phyloP scores from a whole-genome alignment of 2,888 invertebrate species.

The Rutpela maculata region DNA sequence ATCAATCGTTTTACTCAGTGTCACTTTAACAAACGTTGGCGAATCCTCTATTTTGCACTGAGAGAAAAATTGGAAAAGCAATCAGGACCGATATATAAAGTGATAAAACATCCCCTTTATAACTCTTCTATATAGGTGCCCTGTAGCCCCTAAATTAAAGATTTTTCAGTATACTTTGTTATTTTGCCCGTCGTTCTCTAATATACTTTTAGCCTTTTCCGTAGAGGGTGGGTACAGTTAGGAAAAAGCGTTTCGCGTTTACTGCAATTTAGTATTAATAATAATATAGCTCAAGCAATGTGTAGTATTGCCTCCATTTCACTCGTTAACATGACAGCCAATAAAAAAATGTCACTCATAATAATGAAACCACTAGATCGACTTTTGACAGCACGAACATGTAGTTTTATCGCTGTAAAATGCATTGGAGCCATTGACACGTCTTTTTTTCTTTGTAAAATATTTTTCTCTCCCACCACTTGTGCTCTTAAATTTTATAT shows the following conservation, averaged over 20 bases:
- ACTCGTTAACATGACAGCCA: too few relatives aligned
- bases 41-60: slow-evolving; percentile 9
- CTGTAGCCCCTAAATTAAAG: slow-evolving; percentile 20
- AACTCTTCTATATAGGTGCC: slow-evolving; percentile 28
- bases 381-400: too few relatives aligned
- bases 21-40: slow-evolving; percentile 33
- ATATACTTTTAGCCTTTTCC: slow-evolving; percentile 16
- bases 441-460: too few relatives aligned
- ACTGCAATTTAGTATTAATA: not conserved
- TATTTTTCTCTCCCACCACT: too few relatives aligned
- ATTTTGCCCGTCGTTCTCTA: slow-evolving; percentile 1
- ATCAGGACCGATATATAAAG: slow-evolving; percentile 37
- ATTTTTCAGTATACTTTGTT: slow-evolving; percentile 36
- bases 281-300: too few relatives aligned
- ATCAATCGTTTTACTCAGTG: slow-evolving; percentile 35
- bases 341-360: too few relatives aligned
- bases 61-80: slow-evolving; percentile 41
- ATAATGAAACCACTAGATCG: too few relatives aligned
- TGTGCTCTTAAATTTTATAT: too few relatives aligned
- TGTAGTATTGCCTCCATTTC: too few relatives aligned
- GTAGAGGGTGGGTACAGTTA: too few relatives aligned
- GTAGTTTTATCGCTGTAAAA: too few relatives aligned
- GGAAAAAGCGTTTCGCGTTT: not conserved
- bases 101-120: slow-evolving; percentile 38
- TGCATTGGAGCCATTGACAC: too few relatives aligned